Conservation (phyloP, 2,113 vertebrate species). For the Girardinichthys multiradiatus region DNA sequence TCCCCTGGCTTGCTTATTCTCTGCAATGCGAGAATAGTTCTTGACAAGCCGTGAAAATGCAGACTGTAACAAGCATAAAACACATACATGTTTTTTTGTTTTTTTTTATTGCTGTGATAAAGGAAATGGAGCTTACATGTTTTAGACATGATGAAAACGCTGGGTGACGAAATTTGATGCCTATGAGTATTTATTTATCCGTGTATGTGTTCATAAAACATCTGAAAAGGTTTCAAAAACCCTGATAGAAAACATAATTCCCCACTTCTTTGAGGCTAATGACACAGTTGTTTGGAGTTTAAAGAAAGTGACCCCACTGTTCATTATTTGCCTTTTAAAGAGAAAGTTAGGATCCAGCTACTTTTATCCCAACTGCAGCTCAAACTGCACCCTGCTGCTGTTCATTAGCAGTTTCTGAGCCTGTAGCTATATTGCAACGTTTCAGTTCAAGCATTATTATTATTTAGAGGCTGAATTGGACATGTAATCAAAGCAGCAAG, state of each 20-base stretch:
- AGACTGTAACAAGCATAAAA: conserved; percentile 51
- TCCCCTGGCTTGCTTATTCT: conserved; percentile 56
- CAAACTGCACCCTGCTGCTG: conserved; percentile 68
- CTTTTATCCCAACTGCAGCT: conserved; percentile 26
- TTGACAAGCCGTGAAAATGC: conserved; percentile 63
- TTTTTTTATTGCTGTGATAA: conserved; percentile 40
- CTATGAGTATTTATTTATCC: conserved; percentile 2
- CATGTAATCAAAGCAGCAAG: conserved; percentile 74
- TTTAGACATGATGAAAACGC: background rate
- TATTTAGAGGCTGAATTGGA: conserved; percentile 73
- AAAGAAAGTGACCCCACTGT: conserved; percentile 26
- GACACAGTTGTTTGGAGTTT: conserved; percentile 24
- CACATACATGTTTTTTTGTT: conserved; percentile 19
- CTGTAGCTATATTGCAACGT: conserved; percentile 64
- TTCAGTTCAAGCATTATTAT: conserved; percentile 73
- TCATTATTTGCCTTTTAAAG: conserved; percentile 55
- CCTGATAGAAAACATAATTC: background rate
- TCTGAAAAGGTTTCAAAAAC: background rate
- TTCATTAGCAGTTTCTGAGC: conserved; percentile 78
- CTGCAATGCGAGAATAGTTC: conserved; percentile 63
- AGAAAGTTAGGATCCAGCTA: conserved; percentile 42
- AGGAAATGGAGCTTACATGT: conserved; percentile 9
- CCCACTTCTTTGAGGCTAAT: background rate
- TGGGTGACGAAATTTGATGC: conserved; percentile 5
- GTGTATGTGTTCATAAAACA: background rate